These are phyloP conservation scores for Takifugu bimaculatus DNA, from an alignment of 2,113 vertebrate species.

Conservation along the genomic window DNA sequence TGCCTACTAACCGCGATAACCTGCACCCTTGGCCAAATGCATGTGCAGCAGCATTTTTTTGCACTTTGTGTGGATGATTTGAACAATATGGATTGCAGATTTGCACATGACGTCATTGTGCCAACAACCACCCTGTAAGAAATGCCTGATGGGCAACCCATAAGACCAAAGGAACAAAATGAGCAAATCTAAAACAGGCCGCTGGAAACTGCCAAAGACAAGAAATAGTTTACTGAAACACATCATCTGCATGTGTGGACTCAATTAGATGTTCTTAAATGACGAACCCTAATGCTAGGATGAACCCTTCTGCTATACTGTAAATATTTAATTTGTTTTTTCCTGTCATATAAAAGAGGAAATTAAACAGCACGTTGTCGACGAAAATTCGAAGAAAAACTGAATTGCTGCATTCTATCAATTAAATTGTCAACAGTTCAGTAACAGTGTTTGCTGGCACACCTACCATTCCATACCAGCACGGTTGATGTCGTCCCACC, in stretches of 20 bases:
- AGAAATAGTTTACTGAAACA: not conserved
- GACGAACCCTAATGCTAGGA: not conserved
- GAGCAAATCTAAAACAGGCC: not conserved
- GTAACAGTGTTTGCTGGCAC: not conserved
- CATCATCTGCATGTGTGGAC: not conserved
- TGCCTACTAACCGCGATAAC: conserved; percentile 39
- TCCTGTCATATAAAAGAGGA: no score
- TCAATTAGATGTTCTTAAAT: conserved; percentile 3
- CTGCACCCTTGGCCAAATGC: conserved; percentile 6
- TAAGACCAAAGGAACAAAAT: not conserved
- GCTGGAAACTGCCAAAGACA: no score
- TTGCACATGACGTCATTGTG: not conserved
- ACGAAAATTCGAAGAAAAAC: no score
- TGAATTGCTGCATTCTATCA: no score
- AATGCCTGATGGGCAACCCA: not conserved
- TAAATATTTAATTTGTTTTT: no score
- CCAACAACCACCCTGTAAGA: not conserved
- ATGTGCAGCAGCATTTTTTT: not conserved
- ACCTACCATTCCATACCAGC: conserved; percentile 90
- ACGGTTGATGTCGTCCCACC: conserved; percentile 97
- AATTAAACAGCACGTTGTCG: no score
- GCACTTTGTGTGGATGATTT: not conserved
- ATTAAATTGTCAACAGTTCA: no score
- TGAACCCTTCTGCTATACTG: no score
- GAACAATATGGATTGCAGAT: conserved; percentile 4